Evolutionary conservation across 2,797 vertebrate species (phyloP).

Genomic region (Galaxias olidus): DNA sequence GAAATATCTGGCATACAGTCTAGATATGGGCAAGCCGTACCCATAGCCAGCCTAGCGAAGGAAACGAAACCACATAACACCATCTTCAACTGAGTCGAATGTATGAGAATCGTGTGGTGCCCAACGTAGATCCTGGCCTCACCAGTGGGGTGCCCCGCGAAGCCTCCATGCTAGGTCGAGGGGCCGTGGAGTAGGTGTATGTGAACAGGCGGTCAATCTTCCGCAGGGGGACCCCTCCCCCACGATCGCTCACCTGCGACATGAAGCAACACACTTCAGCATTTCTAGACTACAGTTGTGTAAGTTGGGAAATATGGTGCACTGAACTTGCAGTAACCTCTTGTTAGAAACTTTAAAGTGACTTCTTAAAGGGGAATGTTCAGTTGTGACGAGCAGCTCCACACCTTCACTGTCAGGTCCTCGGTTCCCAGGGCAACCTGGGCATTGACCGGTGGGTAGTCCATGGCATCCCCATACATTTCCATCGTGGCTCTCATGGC

Average conservation of each 20-base stretch:
- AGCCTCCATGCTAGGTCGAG: conserved; percentile 83
- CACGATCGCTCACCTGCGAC: conserved; percentile 90
- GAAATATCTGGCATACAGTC: conserved; percentile 95
- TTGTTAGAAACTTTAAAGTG: too few relatives aligned
- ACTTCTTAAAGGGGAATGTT: background rate
- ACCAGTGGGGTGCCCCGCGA: conserved; percentile 91
- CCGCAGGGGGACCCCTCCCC: conserved; percentile 93
- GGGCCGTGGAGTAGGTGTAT: conserved; percentile 98
- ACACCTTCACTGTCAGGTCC: conserved; percentile 97
- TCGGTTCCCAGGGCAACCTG: conserved; percentile 86
- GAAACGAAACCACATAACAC: too few relatives aligned
- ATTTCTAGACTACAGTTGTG: too few relatives aligned
- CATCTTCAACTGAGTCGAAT: too few relatives aligned
- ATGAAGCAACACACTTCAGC: background rate
- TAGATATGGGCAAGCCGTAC: conserved; percentile 94
- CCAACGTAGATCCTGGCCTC: too few relatives aligned
- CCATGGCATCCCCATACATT: conserved; percentile 80
- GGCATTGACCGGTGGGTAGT: conserved; percentile 86
- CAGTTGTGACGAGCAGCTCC: conserved; percentile 14
- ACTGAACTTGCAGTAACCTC: too few relatives aligned
- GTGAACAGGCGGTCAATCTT: conserved; percentile 97
- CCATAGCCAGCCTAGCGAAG: conserved; percentile 90
- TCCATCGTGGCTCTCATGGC: conserved; percentile 99
- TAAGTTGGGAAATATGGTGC: background rate
- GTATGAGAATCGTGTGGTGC: too few relatives aligned